Evolutionary conservation across 1,140 invertebrate species (phyloP).

Genomic region (Heliconius hewitsoni): DNA sequence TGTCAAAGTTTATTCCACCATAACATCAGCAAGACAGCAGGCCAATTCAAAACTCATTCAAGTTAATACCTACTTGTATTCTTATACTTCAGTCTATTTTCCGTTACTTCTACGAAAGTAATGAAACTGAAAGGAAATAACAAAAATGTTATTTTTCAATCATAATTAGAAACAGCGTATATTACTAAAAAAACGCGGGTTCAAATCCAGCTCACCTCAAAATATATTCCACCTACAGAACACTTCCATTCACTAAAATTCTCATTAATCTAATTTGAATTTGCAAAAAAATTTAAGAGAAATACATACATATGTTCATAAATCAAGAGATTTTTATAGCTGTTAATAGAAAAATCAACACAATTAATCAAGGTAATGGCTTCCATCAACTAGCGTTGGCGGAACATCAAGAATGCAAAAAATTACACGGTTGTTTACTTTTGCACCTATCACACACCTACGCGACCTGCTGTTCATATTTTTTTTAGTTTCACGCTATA

Average conservation of each 20-base stretch:
- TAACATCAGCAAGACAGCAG: too few species aligned
- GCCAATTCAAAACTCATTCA: too few species aligned
- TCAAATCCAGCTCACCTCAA: neutral
- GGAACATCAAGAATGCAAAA: constrained; percentile 24
- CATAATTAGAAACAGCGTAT: neutral
- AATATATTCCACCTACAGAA: neutral
- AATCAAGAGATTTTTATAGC: constrained; percentile 20
- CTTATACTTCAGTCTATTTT: too few species aligned
- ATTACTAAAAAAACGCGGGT: neutral
- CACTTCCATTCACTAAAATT: neutral
- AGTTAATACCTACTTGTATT: too few species aligned
- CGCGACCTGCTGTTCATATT: constrained; percentile 20
- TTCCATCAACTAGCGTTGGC: constrained; percentile 28
- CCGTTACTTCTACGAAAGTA: too few species aligned
- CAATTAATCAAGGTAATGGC: constrained; percentile 32
- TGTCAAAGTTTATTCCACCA: too few species aligned
- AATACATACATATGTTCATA: constrained; percentile 12
- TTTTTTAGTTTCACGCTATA: neutral
- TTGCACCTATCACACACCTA: constrained; percentile 26
- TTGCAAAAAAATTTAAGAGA: neutral
- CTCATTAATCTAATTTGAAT: constrained; percentile 6
- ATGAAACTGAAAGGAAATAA: too few species aligned
- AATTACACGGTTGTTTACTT: constrained; percentile 17
- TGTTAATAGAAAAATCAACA: constrained; percentile 24
- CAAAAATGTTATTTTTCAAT: too few species aligned